phyloP scores from a whole-genome alignment of 2,113 vertebrate species.

The Illadopsis cleaveri region DNA sequence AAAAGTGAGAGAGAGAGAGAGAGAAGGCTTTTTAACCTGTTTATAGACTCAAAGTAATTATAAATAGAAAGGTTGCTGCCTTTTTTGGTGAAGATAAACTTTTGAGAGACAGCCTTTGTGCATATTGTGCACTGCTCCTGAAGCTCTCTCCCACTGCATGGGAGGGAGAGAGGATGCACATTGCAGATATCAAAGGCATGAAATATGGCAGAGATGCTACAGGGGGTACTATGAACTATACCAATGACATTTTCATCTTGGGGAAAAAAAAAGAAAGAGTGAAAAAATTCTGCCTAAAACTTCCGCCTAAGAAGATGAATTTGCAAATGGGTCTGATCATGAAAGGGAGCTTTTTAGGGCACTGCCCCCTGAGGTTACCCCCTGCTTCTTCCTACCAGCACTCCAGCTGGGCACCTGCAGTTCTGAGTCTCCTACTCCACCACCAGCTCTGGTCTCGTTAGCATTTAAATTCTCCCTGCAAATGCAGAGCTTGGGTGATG shows the following conservation, averaged over 20 bases:
- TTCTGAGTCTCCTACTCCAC: background rate
- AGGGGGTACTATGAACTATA: background rate
- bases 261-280: background rate
- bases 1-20: background rate
- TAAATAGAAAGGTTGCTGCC: slow-evolving; percentile 1
- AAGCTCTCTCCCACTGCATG: background rate
- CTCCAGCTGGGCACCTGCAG: background rate
- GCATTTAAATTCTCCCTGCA: background rate
- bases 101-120: background rate
- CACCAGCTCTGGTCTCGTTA: background rate
- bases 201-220: background rate
- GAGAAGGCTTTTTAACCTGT: background rate
- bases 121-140: background rate
- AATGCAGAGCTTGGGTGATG: background rate
- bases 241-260: background rate
- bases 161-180: background rate
- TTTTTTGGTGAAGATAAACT: slow-evolving; percentile 2
- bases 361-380: background rate
- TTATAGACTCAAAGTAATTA: background rate
- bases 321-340: background rate
- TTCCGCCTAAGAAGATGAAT: background rate
- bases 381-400: background rate
- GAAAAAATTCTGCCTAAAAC: background rate
- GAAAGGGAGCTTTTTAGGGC: background rate
- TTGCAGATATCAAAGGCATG: background rate